Evolutionary conservation across 92 coral and sea anemone genomes (phyloP), one percentile per base, ranked within the genome.

Genomic region (Epizoanthus ramosus): DNA sequence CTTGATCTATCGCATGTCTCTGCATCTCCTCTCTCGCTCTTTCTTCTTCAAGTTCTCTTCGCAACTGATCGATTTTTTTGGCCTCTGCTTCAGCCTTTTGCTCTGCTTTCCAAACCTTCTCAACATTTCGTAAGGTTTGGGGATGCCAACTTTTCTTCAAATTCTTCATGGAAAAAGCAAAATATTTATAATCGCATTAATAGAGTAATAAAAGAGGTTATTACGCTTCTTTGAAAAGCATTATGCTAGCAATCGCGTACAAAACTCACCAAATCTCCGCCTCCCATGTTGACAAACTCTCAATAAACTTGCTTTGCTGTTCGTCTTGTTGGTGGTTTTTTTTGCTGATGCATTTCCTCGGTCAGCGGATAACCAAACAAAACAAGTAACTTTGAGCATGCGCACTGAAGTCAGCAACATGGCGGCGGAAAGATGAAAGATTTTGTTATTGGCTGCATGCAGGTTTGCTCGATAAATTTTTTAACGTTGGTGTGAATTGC

Each of bases 101-200:
- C 83, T 97, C 99, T 10, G 99, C 99, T 64, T 97, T 97, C 99
- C 99, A 97, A 22, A 97, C 99, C 47, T 86, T 95, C 84, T 97
- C 99, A 81, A 97, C 98, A 92, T 97, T 97, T 71, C 98, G 99
- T 37, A 97, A 45, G 21, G 99, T 97, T 85, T 97, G 99, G 5
- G 99, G 99, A 90, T 97, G 99, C 99, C 99, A 97, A 81, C 99
- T 97, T 86, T 97, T 97, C 90, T 97, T 97, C 74, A 97, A 92
- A 94, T 97, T 97, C 99, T 97, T 86, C 22, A 65, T 33, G 45
- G 81, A 84, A 87, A 52, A 65, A 4, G 47, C 63, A 21, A 75
- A 71, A 71, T 3, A 18, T 56, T 56, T 23, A 66, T 66, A 33
- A 63, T 74, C 19, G 24, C 1, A 17, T n/a, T 45, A 9, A 63